phyloP scores from a whole-genome alignment of 2,888 invertebrate species.

The Caenorhabditis angaria region DNA sequence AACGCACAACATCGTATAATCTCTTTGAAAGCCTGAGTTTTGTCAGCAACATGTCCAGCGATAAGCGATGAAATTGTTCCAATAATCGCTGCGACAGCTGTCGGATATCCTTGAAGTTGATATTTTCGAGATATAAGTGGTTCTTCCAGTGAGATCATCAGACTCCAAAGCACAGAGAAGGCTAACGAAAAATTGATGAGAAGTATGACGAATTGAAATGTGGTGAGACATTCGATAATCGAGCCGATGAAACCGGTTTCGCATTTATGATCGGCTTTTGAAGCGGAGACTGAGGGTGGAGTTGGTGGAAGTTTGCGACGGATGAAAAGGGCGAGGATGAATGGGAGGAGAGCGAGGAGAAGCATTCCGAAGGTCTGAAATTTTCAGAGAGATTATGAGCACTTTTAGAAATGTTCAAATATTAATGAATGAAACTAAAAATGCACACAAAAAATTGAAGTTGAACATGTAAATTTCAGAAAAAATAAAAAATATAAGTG shows the following conservation, averaged over 20 bases:
- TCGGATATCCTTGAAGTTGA: slow-evolving; percentile 38
- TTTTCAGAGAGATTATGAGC: not conserved
- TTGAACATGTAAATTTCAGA: too few relatives aligned
- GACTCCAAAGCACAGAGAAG: slow-evolving; percentile 62
- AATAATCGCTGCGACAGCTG: slow-evolving; percentile 52
- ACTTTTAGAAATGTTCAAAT: too few relatives aligned
- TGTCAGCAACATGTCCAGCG: slow-evolving; percentile 61
- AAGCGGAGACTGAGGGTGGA: slow-evolving; percentile 65
- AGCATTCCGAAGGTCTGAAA: slow-evolving; percentile 50
- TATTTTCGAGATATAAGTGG: slow-evolving; percentile 42
- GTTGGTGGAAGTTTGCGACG: slow-evolving; percentile 56
- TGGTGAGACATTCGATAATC: slow-evolving; percentile 40
- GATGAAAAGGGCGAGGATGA: slow-evolving; percentile 40
- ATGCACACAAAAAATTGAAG: too few relatives aligned
- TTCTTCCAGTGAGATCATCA: slow-evolving; percentile 47
- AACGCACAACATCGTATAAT: slow-evolving; percentile 41
- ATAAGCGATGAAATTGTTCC: slow-evolving; percentile 59
- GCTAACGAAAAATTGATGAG: slow-evolving; percentile 63
- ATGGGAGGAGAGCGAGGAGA: slow-evolving; percentile 38
- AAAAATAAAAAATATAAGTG: too few relatives aligned
- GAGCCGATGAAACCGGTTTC: slow-evolving; percentile 46
- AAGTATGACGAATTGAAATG: slow-evolving; percentile 60
- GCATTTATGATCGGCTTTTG: slow-evolving; percentile 35
- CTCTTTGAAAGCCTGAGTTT: slow-evolving; percentile 63
- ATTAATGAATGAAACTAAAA: too few relatives aligned